Evolutionary conservation across 2,113 vertebrate genomes (phyloP), one percentile per base, ranked within the genome.

Genomic region (Zapus hudsonius): DNA sequence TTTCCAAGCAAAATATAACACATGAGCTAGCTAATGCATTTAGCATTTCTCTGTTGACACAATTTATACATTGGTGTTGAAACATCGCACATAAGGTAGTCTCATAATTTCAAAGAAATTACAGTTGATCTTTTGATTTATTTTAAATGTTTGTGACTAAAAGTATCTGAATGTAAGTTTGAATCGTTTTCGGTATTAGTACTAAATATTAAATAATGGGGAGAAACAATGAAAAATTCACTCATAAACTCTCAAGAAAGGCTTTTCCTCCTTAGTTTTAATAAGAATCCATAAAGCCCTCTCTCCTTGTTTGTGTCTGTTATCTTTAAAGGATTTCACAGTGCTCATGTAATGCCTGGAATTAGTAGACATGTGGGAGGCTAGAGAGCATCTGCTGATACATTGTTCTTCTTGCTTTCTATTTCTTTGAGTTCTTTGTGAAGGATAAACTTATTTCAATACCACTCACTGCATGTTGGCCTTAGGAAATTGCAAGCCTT

Each of bases 231-330:
- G 33, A 38, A 33, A 74, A 57, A 78, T 19, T 63, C 12, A 36
- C 52, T 74, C 40, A 61, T 40, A 91, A 94, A 94, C 92, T 94
- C 29, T 69, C 47, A 59, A 88, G 47, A 75, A 78, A 92, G n/a
- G 5, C 59, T 95, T 95, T 94, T 79, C 42, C 78, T 87, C 33
- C 73, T 86, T 93, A 84, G 86, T 91, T 96, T n/a, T 84, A 94
- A 81, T 84, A 47, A 89, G 55, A 93, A 93, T 63, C 16, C 23
- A 92, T 29, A 84, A 75, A 89, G 81, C 70, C 59, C 20, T 57
- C 64, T 86, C 81, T 10, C 38, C 87, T 78, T 90, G 64, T 74
- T 78, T 91, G n/a, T 87, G 31, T 86, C n/a, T 80, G 38, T 87
- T 96, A 88, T 5, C n/a, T 81, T 82, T 89, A 85, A 84, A 31